Base-by-base conservation (phyloP, 2,888 invertebrate genomes). In the Clepsis dumicolana region DNA sequence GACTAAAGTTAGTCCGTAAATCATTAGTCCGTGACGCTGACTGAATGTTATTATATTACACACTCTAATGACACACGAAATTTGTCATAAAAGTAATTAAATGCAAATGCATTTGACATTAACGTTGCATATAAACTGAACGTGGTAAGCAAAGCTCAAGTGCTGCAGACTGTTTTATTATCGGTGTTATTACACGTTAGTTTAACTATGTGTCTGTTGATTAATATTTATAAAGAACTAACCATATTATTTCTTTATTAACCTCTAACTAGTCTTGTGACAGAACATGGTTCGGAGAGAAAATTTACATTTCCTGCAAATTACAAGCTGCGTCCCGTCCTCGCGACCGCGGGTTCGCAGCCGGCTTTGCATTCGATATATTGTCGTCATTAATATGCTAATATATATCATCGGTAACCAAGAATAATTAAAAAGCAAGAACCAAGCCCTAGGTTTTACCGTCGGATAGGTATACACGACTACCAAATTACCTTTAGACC, bases 31-130 rank as follows among this genome's bases (percentile, higher is more conserved):
- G 74, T 73, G 79, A 81, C 79, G 79, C 73, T 76, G 77, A 80
- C 86, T 85, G 86, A 87, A 90, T 87, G 89, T 84, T 84, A 85
- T 89, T 89, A 91, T 90, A 91, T 89, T 86, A 82, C 87, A 81
- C 82, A 76, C 75, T 77, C 76, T 83, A 81, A 82, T 83, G 85
- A 85, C 60, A 69, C 27, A 63, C 57, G 52, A 89, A 86, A 88
- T 88, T 84, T 82, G 79, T 83, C 80, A 82, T 83, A 84, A 82
- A 76, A 78, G 81, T 81, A 85, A 88, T 88, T 87, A 84, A 84
- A 78, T 80, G 78, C 75, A 73, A 77, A 78, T 75, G 76, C 77
- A 74, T 76, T 77, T 73, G 66, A 67, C 69, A 61, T 59, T 65
- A 63, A 56, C 56, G 48, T 44, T 32, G n/a, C 16, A 44, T 54